Evolutionary conservation across 2,113 vertebrate genomes (phyloP).

Genomic region (Chiloscyllium plagiosum): DNA sequence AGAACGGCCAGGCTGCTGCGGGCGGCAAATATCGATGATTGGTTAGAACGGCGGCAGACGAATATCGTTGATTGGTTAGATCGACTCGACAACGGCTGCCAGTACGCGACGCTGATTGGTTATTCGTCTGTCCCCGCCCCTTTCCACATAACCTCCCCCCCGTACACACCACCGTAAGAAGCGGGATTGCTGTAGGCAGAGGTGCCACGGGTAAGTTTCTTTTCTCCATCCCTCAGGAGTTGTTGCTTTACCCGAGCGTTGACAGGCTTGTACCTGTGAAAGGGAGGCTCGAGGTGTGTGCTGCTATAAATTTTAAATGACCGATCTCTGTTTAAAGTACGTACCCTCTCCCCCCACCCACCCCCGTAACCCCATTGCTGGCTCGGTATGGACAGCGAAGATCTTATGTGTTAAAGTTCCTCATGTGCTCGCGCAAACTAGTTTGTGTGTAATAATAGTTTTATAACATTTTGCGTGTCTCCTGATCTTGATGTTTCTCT

Average conservation of each 20-base stretch:
- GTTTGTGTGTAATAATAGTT: background rate
- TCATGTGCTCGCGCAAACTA: background rate
- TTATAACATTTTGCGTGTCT: background rate
- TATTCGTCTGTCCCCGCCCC: background rate
- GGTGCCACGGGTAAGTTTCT: background rate
- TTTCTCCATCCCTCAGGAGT: background rate
- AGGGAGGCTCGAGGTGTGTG: background rate
- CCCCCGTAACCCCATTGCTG: background rate
- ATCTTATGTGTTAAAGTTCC: background rate
- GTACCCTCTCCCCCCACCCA: background rate
- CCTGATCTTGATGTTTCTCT: background rate
- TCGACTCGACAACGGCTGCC: background rate
- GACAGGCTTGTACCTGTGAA: background rate
- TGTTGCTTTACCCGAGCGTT: background rate
- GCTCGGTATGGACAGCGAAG: background rate
- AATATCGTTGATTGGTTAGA: background rate
- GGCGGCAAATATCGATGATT: too few species aligned
- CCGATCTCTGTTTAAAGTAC: background rate
- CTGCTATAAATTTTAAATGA: background rate
- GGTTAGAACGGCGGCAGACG: too few species aligned
- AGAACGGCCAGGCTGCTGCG: too few species aligned
- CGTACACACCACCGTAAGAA: background rate
- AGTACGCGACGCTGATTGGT: background rate
- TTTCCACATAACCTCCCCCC: background rate
- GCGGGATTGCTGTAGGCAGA: background rate